Evolutionary conservation across 2,113 vertebrate genomes (phyloP).

Genomic region (Rhinopomastus cyanomelas): DNA sequence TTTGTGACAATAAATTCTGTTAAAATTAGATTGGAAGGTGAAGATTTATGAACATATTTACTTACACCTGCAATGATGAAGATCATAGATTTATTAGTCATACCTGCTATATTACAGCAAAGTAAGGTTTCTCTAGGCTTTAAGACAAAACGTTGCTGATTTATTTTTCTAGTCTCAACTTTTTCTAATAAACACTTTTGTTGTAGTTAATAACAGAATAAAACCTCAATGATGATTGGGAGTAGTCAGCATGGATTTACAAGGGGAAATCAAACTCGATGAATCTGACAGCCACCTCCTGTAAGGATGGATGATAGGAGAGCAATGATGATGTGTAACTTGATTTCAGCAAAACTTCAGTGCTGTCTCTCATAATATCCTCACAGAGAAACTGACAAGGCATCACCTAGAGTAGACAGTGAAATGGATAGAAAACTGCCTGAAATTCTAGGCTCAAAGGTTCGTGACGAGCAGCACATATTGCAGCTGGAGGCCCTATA

Average conservation of each 20-base stretch:
- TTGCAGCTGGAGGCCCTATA: not conserved
- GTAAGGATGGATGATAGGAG: not conserved
- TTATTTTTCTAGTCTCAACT: not conserved
- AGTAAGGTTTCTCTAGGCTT: not conserved
- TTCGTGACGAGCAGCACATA: not conserved
- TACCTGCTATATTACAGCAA: not conserved
- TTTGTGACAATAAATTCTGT: not conserved
- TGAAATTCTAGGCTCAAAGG: not conserved
- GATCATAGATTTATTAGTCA: not conserved
- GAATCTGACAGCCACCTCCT: not conserved
- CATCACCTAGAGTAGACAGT: not conserved
- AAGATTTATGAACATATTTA: not conserved
- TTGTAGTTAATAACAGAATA: not conserved
- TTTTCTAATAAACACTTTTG: not conserved
- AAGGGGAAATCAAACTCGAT: not conserved
- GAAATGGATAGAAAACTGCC: not conserved
- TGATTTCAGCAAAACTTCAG: not conserved
- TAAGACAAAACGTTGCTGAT: not conserved
- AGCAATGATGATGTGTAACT: not conserved
- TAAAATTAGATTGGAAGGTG: not conserved
- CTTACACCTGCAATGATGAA: not conserved
- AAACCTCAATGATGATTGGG: accelerated
- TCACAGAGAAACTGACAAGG: not conserved
- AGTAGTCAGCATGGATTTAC: not conserved
- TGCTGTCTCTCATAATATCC: not conserved